These are phyloP conservation scores for Pogonocichla stellata DNA, from an alignment of 2,113 vertebrate genomes.

Conservation along the genomic window DNA sequence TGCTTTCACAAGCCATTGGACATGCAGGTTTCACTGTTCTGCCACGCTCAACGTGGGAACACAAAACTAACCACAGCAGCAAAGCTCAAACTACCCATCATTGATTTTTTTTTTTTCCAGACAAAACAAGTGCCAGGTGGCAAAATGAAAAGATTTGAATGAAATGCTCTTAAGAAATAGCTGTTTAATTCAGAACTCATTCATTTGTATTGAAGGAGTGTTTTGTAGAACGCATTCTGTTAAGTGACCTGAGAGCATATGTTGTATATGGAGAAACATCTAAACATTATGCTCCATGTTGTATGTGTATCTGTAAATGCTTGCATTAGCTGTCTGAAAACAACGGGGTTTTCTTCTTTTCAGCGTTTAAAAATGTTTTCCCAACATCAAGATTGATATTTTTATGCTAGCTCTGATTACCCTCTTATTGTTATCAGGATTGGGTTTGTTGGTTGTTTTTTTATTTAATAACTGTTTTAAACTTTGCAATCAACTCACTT, in stretches of 20 bases:
- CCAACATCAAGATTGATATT: slow-evolving; percentile 70
- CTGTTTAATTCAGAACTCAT: slow-evolving; percentile 79
- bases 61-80: neutral
- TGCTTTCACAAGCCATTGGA: neutral
- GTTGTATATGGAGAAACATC: slow-evolving; percentile 80
- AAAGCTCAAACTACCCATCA: neutral
- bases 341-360: slow-evolving; percentile 68
- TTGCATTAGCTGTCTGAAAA: slow-evolving; percentile 81
- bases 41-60: neutral
- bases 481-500: slow-evolving; percentile 11
- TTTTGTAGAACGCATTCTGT: slow-evolving; percentile 78
- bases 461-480: slow-evolving; percentile 3
- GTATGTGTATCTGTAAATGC: slow-evolving; percentile 78
- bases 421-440: slow-evolving; percentile 28
- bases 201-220: slow-evolving; percentile 80
- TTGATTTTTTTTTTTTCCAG: neutral
- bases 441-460: neutral
- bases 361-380: slow-evolving; percentile 71
- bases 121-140: slow-evolving; percentile 75
- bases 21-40: neutral
- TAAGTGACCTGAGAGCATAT: slow-evolving; percentile 82
- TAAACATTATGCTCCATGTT: slow-evolving; percentile 81
- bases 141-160: slow-evolving; percentile 67
- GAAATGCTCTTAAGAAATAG: slow-evolving; percentile 73
- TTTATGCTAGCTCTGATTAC: slow-evolving; percentile 63